Percentiles rank a stretch among this genome's conserved stretches.
Evolutionary conservation across 2,888 invertebrate genomes (phyloP).

Genomic region (Uropetala carovei): DNA sequence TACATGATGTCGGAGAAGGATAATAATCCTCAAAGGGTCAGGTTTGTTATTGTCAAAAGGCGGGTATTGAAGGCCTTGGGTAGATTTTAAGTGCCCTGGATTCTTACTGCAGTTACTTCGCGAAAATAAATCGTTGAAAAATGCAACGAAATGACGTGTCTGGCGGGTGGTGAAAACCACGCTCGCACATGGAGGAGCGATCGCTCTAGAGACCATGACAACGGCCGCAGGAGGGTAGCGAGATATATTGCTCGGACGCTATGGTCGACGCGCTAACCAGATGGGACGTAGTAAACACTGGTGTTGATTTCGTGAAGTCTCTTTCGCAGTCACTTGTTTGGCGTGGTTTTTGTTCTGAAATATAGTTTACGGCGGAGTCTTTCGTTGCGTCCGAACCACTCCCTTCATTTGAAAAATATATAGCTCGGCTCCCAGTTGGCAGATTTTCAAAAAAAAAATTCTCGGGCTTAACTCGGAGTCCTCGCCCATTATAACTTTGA

Average conservation of each 20-base stretch:
- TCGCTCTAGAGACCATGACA: background rate
- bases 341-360: conserved; percentile 29
- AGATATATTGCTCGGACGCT: background rate
- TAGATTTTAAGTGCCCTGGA: no score
- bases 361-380: conserved; percentile 9
- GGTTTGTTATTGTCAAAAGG: no score
- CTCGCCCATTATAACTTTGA: conserved; percentile 32
- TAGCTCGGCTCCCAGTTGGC: background rate
- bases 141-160: no score
- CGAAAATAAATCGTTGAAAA: no score
- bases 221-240: background rate
- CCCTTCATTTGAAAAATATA: conserved; percentile 32
- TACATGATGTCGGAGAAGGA: no score
- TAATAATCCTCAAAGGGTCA: no score
- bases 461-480: conserved; percentile 13
- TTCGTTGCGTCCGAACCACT: conserved; percentile 17
- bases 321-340: conserved; percentile 13
- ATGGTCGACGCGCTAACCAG: background rate
- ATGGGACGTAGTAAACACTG: conserved; percentile 12
- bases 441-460: conserved; percentile 6
- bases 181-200: background rate
- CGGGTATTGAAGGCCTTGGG: no score
- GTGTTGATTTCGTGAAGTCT: conserved; percentile 17
- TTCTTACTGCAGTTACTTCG: no score
- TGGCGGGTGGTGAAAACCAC: background rate